phyloP scores from a whole-genome alignment of 2,797 vertebrate species.

The Malacoraja senta region DNA sequence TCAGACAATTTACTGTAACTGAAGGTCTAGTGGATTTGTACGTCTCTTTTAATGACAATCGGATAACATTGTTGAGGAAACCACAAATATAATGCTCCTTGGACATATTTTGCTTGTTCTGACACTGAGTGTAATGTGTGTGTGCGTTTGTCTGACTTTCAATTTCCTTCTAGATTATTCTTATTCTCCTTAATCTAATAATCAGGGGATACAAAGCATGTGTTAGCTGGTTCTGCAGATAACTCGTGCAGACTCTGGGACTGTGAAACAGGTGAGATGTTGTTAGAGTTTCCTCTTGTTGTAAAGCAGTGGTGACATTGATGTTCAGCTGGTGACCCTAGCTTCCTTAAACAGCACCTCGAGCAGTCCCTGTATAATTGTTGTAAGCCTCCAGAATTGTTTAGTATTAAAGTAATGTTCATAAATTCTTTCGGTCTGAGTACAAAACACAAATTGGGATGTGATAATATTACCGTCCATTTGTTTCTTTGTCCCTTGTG shows the following conservation, averaged over 20 bases:
- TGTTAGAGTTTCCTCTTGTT: background rate
- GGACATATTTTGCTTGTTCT: background rate
- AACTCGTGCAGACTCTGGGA: conserved; percentile 96
- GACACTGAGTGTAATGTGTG: background rate
- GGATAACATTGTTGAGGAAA: background rate
- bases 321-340: background rate
- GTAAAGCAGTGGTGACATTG: background rate
- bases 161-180: background rate
- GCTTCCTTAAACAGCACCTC: background rate
- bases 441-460: background rate
- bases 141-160: background rate
- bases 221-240: conserved; percentile 91
- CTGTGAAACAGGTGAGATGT: conserved; percentile 80
- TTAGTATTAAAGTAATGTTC: too few species aligned
- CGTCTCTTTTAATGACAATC: background rate
- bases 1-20: background rate
- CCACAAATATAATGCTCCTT: background rate
- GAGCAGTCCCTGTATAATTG: too few species aligned
- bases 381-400: too few species aligned
- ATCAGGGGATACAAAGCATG: conserved; percentile 89
- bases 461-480: background rate
- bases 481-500: background rate
- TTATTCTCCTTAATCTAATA: conserved; percentile 54
- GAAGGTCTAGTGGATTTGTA: background rate
- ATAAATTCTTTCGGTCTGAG: background rate